Base-by-base conservation (phyloP, 2,888 invertebrate genomes). In the Melanargia galathea region DNA sequence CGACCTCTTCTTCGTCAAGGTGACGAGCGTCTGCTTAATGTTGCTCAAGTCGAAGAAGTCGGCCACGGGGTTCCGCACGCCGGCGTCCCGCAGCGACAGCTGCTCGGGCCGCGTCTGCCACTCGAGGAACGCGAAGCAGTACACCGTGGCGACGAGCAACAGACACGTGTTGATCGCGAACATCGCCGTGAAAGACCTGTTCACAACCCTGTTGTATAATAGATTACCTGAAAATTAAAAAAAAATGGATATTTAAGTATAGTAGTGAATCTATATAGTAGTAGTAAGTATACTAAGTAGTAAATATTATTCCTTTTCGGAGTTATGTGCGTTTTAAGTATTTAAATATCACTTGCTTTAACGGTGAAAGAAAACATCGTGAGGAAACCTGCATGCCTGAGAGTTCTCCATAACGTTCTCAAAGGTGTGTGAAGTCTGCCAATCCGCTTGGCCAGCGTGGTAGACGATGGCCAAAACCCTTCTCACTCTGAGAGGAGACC, bases 21-120 rank as follows among this genome's bases (percentile, higher is more conserved):
- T 94, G 11, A 79, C 81, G 1, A 94, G 65, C 0, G 96, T 95
- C 26, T 93, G 92, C 10, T 86, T 81, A 0, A 95, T 92, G 75
- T 96, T 96, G 60, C 93, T 92, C 46, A 89, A 84, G 69, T 96
- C 95, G 70, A 96, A 96, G 77, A 96, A 96, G 75, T 96, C 96
- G 0, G 81, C 76, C 18, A 96, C 72, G 1, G 94, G 86, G 62
- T 94, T 94, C 24, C 76, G 87, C 1, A 93, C 92, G 0, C 92
- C 91, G 0, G 92, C 89, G 70, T 93, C 93, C n/a, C 86, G 83
- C 10, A 95, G 71, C 0, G 95, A 92, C 55, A 90, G 84, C 72
- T 96, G 96, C 62, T 92, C 92, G 0, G 92, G 78, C 20, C 93
- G 93, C 0, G 96, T 96, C 78, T 94, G 93, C 95, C 95, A 95